Percentiles rank a stretch among this genome's conserved stretches.
Conservation (phyloP, 1,140 invertebrate genomes). For the Lordiphosa collinella region DNA sequence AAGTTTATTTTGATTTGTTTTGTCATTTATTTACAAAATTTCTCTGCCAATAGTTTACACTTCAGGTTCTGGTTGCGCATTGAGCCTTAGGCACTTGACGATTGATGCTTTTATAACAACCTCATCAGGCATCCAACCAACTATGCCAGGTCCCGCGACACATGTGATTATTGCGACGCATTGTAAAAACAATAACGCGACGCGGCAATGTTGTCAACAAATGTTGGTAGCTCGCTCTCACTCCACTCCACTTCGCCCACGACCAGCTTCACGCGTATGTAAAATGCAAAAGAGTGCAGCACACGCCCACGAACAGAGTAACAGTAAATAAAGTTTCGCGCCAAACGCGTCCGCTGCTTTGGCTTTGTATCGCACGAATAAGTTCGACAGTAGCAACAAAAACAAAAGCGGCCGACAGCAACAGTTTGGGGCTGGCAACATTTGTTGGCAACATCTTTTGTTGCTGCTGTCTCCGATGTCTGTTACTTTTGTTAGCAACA, state of each 20-base stretch:
- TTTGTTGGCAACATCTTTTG: not conserved
- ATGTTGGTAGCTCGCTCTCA: not conserved
- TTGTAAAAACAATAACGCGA: conserved; percentile 60
- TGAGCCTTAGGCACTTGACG: conserved; percentile 53
- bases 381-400: conserved; percentile 36
- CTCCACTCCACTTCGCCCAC: not conserved
- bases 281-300: conserved; percentile 11
- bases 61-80: conserved; percentile 59
- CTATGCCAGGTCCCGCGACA: conserved; percentile 19
- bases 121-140: not conserved
- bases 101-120: conserved; percentile 67
- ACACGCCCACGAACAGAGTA: not conserved
- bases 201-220: conserved; percentile 5
- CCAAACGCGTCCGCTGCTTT: conserved; percentile 39
- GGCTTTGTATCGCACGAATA: conserved; percentile 37
- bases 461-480: conserved; percentile 1
- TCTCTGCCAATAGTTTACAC: conserved; percentile 42
- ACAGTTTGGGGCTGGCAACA: conserved; percentile 15
- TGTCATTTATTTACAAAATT: conserved; percentile 1
- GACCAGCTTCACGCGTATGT: not conserved
- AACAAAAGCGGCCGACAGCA: conserved; percentile 17
- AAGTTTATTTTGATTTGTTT: not conserved
- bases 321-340: conserved; percentile 6
- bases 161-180: conserved; percentile 62
- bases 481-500: not conserved